Evolutionary conservation across 2,797 vertebrate species (phyloP).

Genomic region (Jordanella pulchra): DNA sequence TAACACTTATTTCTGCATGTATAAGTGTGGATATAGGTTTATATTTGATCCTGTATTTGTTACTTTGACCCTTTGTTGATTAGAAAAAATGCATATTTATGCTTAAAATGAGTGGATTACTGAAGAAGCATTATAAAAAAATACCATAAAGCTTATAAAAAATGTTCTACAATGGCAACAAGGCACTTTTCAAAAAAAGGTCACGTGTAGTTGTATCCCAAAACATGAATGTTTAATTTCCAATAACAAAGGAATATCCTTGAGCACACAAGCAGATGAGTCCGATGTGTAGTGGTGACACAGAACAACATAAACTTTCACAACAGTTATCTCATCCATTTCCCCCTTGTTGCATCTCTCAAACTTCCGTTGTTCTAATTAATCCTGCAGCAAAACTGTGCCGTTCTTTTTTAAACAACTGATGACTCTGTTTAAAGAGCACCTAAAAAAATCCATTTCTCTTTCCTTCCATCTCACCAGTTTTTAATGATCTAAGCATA

Average conservation of each 20-base stretch:
- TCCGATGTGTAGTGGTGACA: slow-evolving; percentile 46
- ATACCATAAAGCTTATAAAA: slow-evolving; percentile 29
- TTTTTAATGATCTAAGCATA: slow-evolving; percentile 32
- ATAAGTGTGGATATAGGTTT: neutral
- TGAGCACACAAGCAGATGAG: slow-evolving; percentile 67
- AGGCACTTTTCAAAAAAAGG: slow-evolving; percentile 65
- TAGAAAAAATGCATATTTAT: neutral
- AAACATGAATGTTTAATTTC: slow-evolving; percentile 72
- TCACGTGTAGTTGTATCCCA: slow-evolving; percentile 56
- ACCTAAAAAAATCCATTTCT: slow-evolving; percentile 19
- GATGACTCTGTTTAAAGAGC: slow-evolving; percentile 29
- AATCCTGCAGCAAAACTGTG: slow-evolving; percentile 23
- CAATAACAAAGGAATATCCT: slow-evolving; percentile 69
- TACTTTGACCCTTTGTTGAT: neutral
- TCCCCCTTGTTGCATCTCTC: slow-evolving; percentile 11
- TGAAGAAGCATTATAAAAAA: too few species aligned
- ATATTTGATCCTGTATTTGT: neutral
- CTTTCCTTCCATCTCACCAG: slow-evolving; percentile 24
- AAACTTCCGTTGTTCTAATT: slow-evolving; percentile 15
- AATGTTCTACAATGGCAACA: slow-evolving; percentile 45
- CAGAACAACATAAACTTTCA: slow-evolving; percentile 35
- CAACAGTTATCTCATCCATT: slow-evolving; percentile 31
- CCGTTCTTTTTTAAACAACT: slow-evolving; percentile 39
- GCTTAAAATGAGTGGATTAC: too few species aligned
- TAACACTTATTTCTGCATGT: neutral